Base-by-base conservation (phyloP, 2,888 invertebrate species). In the Pemphredon lugubris region DNA sequence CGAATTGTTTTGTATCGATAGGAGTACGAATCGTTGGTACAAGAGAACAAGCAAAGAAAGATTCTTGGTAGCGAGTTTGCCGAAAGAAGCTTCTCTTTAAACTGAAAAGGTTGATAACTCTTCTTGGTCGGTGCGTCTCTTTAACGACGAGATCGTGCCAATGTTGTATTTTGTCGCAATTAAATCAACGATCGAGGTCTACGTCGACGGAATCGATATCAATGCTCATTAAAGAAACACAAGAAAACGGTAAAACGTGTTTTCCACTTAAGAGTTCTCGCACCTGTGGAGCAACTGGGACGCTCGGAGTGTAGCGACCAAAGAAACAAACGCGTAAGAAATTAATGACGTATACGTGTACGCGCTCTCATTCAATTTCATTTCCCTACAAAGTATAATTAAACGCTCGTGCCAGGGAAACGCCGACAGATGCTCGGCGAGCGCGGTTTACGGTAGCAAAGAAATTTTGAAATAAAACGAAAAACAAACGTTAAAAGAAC, bases 271-370 rank as follows among this genome's bases (percentile, higher is more conserved):
- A 32, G n/a, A 51, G 37, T 37, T 67, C 40, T 34, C 34, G 20
- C 68, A 65, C 68, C 65, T 68, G 68, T 68, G 55, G 68, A 55
- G 37, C 23, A n/a, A n/a, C 1, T n/a, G 1, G 34, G n/a, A n/a
- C 34, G 51, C n/a, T 21, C 39, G 11, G 3, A 6, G 20, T 7
- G 9, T 21, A 6, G 13, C 13, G 26, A 26, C 5, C 6, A 5
- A 11, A 34, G n/a, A 40, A 40, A 11, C n/a, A n/a, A 11, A 9
- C n/a, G 6, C n/a, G 16, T 40, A 32, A 53, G 65, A 53, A 39
- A 51, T 47, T 47, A 64, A 34, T 40, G 13, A n/a, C 18, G 11
- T 5, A 3, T 16, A 20, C 30, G 34, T 40, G 18, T 32, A 9
- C 26, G 7, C 26, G 26, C 7, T 5, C 26, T 7, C 7, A 3